Conservation (phyloP, 2,797 vertebrate genomes). For the Sebastes oblongus region DNA sequence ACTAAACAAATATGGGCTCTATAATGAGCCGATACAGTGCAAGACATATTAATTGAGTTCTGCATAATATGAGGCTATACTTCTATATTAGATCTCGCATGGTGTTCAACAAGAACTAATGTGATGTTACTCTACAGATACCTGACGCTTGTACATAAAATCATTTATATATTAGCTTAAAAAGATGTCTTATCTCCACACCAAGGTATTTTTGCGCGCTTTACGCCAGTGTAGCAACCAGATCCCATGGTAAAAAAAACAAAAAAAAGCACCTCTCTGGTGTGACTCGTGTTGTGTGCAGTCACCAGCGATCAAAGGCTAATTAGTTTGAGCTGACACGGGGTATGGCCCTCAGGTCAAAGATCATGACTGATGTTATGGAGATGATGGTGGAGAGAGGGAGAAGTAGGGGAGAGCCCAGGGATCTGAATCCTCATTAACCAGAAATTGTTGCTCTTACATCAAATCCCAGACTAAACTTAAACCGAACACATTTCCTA, state of each 20-base stretch:
- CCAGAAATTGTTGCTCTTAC: conserved; percentile 63
- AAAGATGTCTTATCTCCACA: conserved; percentile 18
- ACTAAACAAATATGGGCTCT: conserved; percentile 81
- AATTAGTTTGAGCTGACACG: conserved; percentile 84
- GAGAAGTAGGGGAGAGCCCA: conserved; percentile 56
- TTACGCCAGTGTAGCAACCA: conserved; percentile 35
- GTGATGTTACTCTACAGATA: conserved; percentile 9
- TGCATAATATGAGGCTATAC: conserved; percentile 60
- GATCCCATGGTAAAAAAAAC: conserved; percentile 41
- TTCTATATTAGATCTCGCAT: conserved; percentile 36
- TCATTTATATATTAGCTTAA: neutral
- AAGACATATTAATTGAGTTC: conserved; percentile 78
- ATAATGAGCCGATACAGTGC: conserved; percentile 80
- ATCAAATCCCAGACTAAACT: conserved; percentile 58
- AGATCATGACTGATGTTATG: conserved; percentile 81
- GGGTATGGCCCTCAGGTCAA: conserved; percentile 79
- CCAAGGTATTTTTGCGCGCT: conserved; percentile 3
- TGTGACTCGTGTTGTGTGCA: conserved; percentile 69
- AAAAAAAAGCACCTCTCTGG: conserved; percentile 40
- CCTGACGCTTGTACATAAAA: conserved; percentile 1
- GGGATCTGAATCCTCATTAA: conserved; percentile 81
- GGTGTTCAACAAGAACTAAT: conserved; percentile 36
- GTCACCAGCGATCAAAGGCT: conserved; percentile 82
- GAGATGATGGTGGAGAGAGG: conserved; percentile 76
- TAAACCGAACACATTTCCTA: conserved; percentile 28